Conservation (phyloP, 2,888 invertebrate genomes). For the Lingula anatina region DNA sequence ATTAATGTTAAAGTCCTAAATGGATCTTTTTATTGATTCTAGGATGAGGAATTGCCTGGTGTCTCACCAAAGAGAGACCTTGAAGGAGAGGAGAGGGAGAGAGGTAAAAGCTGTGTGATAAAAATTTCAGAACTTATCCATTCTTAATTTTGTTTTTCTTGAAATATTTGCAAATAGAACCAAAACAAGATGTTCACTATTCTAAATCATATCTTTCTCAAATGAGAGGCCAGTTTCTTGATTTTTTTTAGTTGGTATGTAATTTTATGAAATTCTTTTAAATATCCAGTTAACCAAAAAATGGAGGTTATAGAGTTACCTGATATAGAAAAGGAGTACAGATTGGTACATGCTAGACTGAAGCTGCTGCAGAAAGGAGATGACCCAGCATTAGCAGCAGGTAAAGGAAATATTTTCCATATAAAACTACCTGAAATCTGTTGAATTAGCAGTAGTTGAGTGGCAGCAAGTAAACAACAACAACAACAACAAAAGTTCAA, state of each 20-base stretch:
- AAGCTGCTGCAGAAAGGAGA: constrained; percentile 45
- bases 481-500: not conserved
- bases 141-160: no score
- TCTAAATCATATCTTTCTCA: no score
- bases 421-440: not conserved
- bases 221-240: no score
- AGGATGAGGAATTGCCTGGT: constrained; percentile 17
- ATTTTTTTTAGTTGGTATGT: no score
- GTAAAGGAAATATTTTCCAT: constrained; percentile 13
- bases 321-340: constrained; percentile 66
- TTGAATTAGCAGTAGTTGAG: not conserved
- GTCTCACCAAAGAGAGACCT: constrained; percentile 38
- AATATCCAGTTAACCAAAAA: constrained; percentile 21
- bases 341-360: constrained; percentile 58
- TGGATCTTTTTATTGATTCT: no score
- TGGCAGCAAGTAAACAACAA: not conserved
- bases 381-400: constrained; percentile 33
- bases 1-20: no score
- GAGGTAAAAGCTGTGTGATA: no score
- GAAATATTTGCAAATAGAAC: no score
- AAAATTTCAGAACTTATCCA: no score
- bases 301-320: constrained; percentile 63
- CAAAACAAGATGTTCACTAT: no score
- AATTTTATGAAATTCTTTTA: no score
- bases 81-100: constrained; percentile 32